Percentiles rank a stretch among this genome's conserved stretches.
These are phyloP conservation scores for Stichodactyla helianthus DNA, from an alignment of 64 coral and sea anemone species.

Conservation along the genomic window DNA sequence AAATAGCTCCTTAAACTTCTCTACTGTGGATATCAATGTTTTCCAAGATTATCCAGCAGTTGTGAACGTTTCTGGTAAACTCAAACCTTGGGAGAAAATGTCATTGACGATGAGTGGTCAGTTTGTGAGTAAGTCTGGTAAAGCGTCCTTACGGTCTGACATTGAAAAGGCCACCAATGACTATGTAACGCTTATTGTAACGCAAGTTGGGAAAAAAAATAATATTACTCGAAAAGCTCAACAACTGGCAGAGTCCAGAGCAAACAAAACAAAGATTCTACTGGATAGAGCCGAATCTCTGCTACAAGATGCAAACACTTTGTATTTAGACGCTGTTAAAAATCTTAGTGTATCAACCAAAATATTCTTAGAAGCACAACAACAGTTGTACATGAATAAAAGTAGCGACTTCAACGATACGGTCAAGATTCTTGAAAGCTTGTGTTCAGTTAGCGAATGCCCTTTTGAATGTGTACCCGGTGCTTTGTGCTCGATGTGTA, in stretches of 20 bases:
- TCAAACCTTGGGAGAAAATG: conserved; percentile 28
- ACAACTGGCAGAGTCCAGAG: background rate
- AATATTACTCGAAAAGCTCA: background rate
- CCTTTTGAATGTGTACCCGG: conserved; percentile 26
- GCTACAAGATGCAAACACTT: background rate
- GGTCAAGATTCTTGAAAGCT: background rate
- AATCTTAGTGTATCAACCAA: background rate
- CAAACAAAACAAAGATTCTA: background rate
- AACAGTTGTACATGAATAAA: background rate
- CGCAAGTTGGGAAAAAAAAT: background rate
- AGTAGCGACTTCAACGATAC: conserved; percentile 13
- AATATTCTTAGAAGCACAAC: background rate
- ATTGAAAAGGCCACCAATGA: conserved; percentile 5
- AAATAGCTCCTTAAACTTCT: conserved; percentile 22
- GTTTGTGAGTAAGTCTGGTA: background rate
- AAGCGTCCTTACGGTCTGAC: background rate
- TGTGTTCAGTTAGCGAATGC: conserved; percentile 27
- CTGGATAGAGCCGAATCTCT: background rate
- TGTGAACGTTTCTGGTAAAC: background rate
- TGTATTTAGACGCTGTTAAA: background rate
- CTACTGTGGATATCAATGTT: background rate
- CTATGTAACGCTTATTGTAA: conserved; percentile 13
- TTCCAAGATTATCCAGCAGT: conserved; percentile 10
- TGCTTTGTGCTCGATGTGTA: conserved; percentile 25
- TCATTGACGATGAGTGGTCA: conserved; percentile 2